These are phyloP conservation scores for Marisa cornuarietis DNA, from an alignment of 1,140 invertebrate genomes.

Conservation along the genomic window DNA sequence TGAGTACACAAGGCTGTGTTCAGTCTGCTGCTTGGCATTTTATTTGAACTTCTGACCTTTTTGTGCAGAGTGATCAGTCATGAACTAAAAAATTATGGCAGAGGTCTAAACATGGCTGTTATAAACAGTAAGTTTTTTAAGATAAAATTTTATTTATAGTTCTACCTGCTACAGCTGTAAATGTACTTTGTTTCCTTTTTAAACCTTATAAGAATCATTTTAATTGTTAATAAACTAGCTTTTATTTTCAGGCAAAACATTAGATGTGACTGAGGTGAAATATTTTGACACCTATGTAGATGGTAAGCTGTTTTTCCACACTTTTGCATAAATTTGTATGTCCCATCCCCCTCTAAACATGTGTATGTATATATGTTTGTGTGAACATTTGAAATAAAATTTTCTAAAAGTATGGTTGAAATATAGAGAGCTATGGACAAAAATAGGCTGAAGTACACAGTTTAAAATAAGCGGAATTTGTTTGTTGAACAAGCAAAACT, in stretches of 20 bases:
- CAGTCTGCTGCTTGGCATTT: no score
- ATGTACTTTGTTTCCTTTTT: not conserved
- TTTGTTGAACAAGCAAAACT: not conserved
- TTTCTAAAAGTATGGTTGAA: not conserved
- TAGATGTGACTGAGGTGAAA: slow-evolving; percentile 38
- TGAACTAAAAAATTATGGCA: slow-evolving; percentile 44
- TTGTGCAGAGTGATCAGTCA: slow-evolving; percentile 46
- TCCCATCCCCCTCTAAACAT: not conserved
- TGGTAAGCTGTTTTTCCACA: slow-evolving; percentile 38
- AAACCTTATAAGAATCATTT: not conserved
- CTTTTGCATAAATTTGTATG: slow-evolving; percentile 8
- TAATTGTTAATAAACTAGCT: not conserved
- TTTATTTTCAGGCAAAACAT: slow-evolving; percentile 45
- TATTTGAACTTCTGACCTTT: not conserved
- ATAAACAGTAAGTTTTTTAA: slow-evolving; percentile 47
- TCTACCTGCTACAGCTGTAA: not conserved
- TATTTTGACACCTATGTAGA: slow-evolving; percentile 57
- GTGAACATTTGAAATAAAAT: not conserved
- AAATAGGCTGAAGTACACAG: not conserved
- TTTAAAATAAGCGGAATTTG: not conserved
- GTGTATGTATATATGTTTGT: not conserved
- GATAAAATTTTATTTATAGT: not conserved
- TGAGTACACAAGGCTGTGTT: no score
- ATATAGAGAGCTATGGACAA: not conserved
- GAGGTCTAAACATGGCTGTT: slow-evolving; percentile 52